phyloP scores from a whole-genome alignment of 1,140 invertebrate species.

The Caerostris darwini region DNA sequence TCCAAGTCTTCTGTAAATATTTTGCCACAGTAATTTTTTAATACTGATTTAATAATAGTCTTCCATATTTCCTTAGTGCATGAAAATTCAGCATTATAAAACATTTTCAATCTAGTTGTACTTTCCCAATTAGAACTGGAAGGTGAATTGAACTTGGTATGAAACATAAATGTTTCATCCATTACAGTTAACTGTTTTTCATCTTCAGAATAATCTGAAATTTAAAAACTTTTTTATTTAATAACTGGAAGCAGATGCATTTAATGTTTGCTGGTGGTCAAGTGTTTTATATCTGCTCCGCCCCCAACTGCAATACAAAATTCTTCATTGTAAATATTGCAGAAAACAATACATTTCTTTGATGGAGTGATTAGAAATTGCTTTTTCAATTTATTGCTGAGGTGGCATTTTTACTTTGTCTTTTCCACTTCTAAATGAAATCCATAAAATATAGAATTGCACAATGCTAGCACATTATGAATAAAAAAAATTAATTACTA shows the following conservation, averaged over 20 bases:
- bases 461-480: too few relatives aligned
- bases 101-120: background rate
- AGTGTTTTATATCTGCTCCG: background rate
- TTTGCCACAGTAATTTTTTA: slow-evolving; percentile 24
- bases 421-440: background rate
- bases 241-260: too few relatives aligned
- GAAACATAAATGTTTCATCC: background rate
- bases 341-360: too few relatives aligned
- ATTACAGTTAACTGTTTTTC: slow-evolving; percentile 48
- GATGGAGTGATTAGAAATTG: background rate
- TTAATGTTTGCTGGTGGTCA: background rate
- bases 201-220: slow-evolving; percentile 22
- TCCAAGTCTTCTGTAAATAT: slow-evolving; percentile 39
- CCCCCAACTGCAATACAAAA: background rate
- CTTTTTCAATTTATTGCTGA: slow-evolving; percentile 11
- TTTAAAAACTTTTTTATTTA: slow-evolving; percentile 2
- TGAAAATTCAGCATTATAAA: slow-evolving; percentile 7
- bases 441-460: too few relatives aligned
- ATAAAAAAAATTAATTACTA: too few relatives aligned
- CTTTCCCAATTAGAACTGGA: background rate
- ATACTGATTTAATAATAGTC: slow-evolving; percentile 42
- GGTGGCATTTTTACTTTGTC: slow-evolving; percentile 2
- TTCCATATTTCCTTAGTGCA: background rate
- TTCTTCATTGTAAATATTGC: too few relatives aligned
- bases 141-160: too few relatives aligned